Evolutionary conservation across 2,113 vertebrate species (phyloP), one percentile per base, ranked within the genome.

Genomic region (Carassius auratus): DNA sequence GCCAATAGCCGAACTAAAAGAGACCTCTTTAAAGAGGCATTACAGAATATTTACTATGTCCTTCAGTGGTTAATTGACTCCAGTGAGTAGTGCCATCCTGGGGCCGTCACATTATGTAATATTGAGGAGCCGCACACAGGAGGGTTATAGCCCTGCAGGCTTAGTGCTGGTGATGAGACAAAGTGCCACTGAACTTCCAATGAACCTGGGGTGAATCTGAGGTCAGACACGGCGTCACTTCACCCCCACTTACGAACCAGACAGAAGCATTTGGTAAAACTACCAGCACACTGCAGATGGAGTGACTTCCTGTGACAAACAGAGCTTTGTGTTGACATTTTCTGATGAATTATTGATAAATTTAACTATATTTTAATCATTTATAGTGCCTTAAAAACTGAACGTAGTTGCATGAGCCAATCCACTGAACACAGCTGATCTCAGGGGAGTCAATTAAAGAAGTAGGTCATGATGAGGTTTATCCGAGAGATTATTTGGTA

Each of bases 121-220:
- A 76, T 81, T 61, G 77, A 66, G 71, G 62, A 73, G 50, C 71
- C 6, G 8, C 45, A 38, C 69, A 62, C 57, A 8, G 64, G 78
- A 62, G 57, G 14, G 78, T 85, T 86, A 30, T 55, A 62, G 61
- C 66, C 66, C 83, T 73, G 69, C 26, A 57, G 82, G 83, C 87
- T 48, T 61, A 66, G 45, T 52, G 74, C 83, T 62, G 30, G 71
- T 50, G 85, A 86, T 76, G 85, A 73, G 78, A 85, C 86, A 83
- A 90, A 91, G 85, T 87, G 87, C 90, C 90, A 50, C 64, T 94
- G 94, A 95, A 95, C 95, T 95, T 90, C 87, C 80, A 19, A 15
- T 94, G 94, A 95, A 94, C 94, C 90, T 88, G 62, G 88, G 93
- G 92, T 94, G 87, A 94, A 85, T 82, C 75, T 85, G 85, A 93